A percentile compares a stretch with the other conserved stretches of the same genome.
These are phyloP conservation scores for Mycalesis mineus DNA, from an alignment of 2,888 invertebrate genomes.

Conservation along the genomic window DNA sequence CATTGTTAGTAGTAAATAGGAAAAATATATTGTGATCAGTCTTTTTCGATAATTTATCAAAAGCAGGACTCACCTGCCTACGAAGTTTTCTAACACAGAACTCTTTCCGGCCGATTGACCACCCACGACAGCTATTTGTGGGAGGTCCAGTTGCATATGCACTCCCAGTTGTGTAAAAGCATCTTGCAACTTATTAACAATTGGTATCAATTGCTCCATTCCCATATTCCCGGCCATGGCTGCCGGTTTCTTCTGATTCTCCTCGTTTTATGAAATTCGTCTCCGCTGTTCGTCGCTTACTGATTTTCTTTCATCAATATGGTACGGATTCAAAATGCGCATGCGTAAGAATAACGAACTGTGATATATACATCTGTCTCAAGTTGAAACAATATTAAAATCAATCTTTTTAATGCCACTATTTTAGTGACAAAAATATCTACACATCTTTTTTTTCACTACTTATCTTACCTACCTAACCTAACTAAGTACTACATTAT, in stretches of 20 bases:
- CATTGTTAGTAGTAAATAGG: no score
- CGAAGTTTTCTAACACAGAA: constrained; percentile 99
- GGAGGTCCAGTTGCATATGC: constrained; percentile 98
- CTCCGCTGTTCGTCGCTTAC: constrained; percentile 66
- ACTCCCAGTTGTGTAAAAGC: constrained; percentile 99
- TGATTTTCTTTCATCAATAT: constrained; percentile 74
- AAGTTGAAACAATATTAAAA: constrained; percentile 14
- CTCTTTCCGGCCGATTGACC: constrained; percentile 99
- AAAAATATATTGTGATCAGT: background rate
- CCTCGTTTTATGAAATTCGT: constrained; percentile 65
- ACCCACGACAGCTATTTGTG: constrained; percentile 99
- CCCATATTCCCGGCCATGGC: constrained; percentile 85
- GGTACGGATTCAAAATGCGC: constrained; percentile 50
- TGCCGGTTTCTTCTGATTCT: constrained; percentile 66
- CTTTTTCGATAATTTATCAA: background rate
- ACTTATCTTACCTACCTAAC: no score
- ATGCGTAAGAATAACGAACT: constrained; percentile 51
- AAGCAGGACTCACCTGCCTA: constrained; percentile 89
- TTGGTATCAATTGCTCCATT: constrained; percentile 99
- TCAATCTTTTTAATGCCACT: constrained; percentile 9
- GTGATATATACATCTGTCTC: constrained; percentile 32
- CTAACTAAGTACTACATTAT: no score
- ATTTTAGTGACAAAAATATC: background rate
- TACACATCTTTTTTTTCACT: background rate
- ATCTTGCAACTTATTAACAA: constrained; percentile 99